Evolutionary conservation across 2,888 invertebrate species (phyloP).

Genomic region (Lithophane semibrunnea): DNA sequence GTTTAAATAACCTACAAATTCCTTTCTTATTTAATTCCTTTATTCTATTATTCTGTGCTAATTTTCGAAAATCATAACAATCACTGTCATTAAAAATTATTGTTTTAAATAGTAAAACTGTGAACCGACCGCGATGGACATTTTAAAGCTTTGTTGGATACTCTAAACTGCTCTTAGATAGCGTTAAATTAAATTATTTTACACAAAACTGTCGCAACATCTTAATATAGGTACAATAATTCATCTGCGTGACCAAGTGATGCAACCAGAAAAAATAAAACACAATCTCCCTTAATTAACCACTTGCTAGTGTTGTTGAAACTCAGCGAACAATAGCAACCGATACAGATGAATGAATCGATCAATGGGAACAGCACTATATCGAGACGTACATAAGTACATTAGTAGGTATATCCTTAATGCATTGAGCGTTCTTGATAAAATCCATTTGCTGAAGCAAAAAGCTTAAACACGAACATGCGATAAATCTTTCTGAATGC

Average conservation of each 20-base stretch:
- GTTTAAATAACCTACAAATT: not conserved
- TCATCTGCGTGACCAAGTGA: conserved; percentile 25
- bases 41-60: not conserved
- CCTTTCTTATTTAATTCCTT: not conserved
- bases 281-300: conserved; percentile 54
- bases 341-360: conserved; percentile 65
- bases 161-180: not conserved
- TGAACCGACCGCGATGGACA: not conserved
- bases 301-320: conserved; percentile 60
- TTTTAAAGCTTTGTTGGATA: not conserved
- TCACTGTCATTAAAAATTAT: not conserved
- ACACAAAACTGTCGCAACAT: not conserved
- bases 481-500: conserved; percentile 85
- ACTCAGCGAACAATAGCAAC: conserved; percentile 59
- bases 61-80: not conserved
- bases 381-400: conserved; percentile 22
- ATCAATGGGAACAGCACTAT: conserved; percentile 58
- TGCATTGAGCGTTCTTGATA: conserved; percentile 66
- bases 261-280: conserved; percentile 42
- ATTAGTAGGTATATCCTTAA: conserved; percentile 50
- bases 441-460: conserved; percentile 79
- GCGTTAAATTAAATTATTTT: not conserved
- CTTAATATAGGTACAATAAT: not conserved
- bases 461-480: conserved; percentile 76
- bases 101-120: not conserved